These are phyloP conservation scores for Carassius auratus DNA, from an alignment of 2,113 vertebrate genomes.

Conservation along the genomic window DNA sequence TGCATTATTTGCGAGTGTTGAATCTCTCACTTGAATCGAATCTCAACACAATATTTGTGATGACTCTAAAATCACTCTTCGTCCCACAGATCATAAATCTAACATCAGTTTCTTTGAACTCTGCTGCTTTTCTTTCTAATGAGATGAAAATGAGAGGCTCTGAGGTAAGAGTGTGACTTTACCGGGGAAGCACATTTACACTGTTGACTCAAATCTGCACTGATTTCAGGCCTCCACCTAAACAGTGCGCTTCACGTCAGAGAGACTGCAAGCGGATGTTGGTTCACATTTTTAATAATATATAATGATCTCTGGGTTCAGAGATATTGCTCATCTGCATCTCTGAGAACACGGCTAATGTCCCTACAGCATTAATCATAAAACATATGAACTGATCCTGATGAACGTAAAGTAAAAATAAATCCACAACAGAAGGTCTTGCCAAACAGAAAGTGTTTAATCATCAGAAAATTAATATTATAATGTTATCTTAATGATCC, in stretches of 20 bases:
- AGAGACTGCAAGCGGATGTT: not conserved
- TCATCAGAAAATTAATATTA: too few relatives aligned
- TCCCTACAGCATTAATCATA: too few relatives aligned
- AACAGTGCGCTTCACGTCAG: not conserved
- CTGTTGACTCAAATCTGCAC: constrained; percentile 7
- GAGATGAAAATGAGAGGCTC: not conserved
- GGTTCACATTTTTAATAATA: not conserved
- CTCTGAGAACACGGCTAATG: not conserved
- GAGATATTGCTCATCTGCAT: not conserved
- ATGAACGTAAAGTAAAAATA: not conserved
- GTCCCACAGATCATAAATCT: not conserved
- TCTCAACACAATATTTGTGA: not conserved
- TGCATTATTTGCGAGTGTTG: not conserved
- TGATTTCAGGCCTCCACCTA: not conserved
- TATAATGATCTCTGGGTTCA: not conserved
- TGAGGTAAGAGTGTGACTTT: not conserved
- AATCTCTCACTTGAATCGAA: not conserved
- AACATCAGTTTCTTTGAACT: not conserved
- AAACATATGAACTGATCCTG: too few relatives aligned
- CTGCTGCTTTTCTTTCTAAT: not conserved
- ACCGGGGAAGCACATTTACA: not conserved
- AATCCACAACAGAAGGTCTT: too few relatives aligned
- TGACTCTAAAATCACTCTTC: not conserved
- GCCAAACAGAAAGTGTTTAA: too few relatives aligned
- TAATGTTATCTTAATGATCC: not conserved